A percentile compares a stretch with the other conserved stretches of the same genome.
Conservation (phyloP, 2,888 invertebrate genomes). For the Galerucella pusilla region DNA sequence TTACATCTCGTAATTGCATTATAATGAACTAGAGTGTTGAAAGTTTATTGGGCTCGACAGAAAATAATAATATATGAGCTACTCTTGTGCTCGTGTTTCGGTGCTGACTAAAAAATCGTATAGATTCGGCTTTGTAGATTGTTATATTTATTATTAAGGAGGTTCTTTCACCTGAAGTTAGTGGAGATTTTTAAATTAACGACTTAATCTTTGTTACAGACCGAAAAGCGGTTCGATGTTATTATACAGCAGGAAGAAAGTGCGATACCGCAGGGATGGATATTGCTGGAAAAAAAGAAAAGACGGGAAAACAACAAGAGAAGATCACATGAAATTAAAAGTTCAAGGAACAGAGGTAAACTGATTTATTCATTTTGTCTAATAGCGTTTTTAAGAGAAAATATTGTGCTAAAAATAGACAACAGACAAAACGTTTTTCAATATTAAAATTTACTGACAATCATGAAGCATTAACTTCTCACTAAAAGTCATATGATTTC, state of each 20-base stretch:
- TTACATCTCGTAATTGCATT: too few relatives aligned
- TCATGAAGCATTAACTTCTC: too few relatives aligned
- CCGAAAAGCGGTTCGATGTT: slow-evolving; percentile 98
- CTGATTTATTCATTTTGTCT: slow-evolving; percentile 20
- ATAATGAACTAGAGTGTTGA: too few relatives aligned
- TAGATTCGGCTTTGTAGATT: background rate
- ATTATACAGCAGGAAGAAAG: slow-evolving; percentile 95
- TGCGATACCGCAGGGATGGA: slow-evolving; percentile 94
- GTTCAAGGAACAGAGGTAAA: slow-evolving; percentile 94
- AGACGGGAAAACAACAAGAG: slow-evolving; percentile 97
- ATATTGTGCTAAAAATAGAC: too few relatives aligned
- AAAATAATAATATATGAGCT: too few relatives aligned
- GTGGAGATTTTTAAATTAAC: background rate
- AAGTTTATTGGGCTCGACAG: background rate
- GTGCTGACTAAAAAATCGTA: background rate
- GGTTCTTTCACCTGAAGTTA: background rate
- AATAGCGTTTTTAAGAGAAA: too few relatives aligned
- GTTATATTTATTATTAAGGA: background rate
- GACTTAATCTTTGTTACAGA: slow-evolving; percentile 68
- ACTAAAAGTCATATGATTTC: background rate
- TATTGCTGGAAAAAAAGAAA: slow-evolving; percentile 99
- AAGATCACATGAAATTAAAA: slow-evolving; percentile 99
- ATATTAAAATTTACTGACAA: too few relatives aligned
- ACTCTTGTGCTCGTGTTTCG: too few relatives aligned
- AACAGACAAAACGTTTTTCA: too few relatives aligned